These are phyloP conservation scores for Ianthella basta DNA, from an alignment of 37 sponge, comb jelly and placozoan species.

Conservation along the genomic window DNA sequence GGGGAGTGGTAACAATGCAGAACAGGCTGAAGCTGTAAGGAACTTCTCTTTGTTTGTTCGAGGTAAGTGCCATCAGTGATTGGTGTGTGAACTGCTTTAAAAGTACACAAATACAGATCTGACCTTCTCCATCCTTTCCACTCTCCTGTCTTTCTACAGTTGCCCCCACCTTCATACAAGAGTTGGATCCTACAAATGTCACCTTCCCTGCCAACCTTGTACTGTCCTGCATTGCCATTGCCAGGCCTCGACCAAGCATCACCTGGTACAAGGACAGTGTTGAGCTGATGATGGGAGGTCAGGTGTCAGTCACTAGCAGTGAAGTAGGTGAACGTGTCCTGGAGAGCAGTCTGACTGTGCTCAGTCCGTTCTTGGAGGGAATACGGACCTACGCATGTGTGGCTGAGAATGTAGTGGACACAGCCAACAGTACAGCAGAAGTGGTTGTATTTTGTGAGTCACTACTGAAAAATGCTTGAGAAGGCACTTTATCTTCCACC, in stretches of 20 bases:
- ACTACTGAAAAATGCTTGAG: background rate
- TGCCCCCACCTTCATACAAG: slow-evolving; percentile 27
- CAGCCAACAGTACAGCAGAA: slow-evolving; percentile 3
- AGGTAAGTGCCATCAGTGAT: slow-evolving; percentile 29
- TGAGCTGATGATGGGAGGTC: background rate
- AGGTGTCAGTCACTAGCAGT: background rate
- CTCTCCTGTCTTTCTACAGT: slow-evolving; percentile 19
- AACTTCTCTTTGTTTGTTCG: slow-evolving; percentile 46
- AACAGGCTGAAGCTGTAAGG: background rate
- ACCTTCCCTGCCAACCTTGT: background rate
- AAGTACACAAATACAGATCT: too few species aligned
- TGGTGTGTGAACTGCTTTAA: too few species aligned
- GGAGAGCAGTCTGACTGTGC: slow-evolving; percentile 1
- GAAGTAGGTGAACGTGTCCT: slow-evolving; percentile 7
- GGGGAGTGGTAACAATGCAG: background rate
- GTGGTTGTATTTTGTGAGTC: slow-evolving; percentile 8
- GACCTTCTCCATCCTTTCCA: too few species aligned
- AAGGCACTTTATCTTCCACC: too few species aligned
- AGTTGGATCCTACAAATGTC: background rate
- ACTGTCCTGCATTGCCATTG: slow-evolving; percentile 54
- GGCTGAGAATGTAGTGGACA: slow-evolving; percentile 39
- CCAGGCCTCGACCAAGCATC: slow-evolving; percentile 54
- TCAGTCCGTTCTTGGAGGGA: slow-evolving; percentile 4
- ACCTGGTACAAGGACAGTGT: slow-evolving; percentile 57
- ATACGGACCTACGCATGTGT: slow-evolving; percentile 54